phyloP scores from a whole-genome alignment of 2,888 invertebrate genomes.

The Kryphioiulus occultus region DNA sequence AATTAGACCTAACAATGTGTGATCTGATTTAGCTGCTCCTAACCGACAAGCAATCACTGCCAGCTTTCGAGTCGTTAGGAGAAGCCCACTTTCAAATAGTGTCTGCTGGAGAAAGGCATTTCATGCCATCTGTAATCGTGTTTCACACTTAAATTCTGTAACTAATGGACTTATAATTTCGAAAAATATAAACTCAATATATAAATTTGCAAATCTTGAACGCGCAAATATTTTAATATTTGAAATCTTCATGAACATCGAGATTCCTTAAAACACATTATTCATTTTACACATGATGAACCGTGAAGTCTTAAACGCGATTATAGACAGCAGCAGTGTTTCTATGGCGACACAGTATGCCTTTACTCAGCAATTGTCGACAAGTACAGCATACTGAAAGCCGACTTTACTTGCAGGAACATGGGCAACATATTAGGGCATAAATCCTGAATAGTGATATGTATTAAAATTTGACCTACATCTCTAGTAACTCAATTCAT shows the following conservation, averaged over 20 bases:
- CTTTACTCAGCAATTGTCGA: background rate
- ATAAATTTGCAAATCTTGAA: background rate
- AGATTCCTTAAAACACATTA: background rate
- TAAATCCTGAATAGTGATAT: background rate
- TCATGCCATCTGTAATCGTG: background rate
- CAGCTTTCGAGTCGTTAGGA: too few relatives aligned
- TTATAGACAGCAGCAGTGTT: background rate
- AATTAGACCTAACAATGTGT: too few relatives aligned
- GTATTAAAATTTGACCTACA: conserved; percentile 6
- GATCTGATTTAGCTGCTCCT: too few relatives aligned
- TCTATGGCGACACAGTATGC: background rate
- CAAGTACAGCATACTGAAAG: background rate
- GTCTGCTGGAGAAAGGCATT: too few relatives aligned
- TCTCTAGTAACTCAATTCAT: background rate
- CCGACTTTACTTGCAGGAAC: background rate
- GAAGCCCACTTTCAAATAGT: too few relatives aligned
- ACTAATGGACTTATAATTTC: background rate
- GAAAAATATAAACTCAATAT: background rate
- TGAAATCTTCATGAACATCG: background rate
- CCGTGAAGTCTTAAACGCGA: background rate
- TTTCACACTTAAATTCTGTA: background rate
- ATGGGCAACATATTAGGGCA: conserved; percentile 8
- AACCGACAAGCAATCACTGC: too few relatives aligned
- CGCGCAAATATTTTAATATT: background rate
- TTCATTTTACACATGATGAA: background rate